These are phyloP conservation scores for Nymphalis c-album DNA, from an alignment of 2,888 invertebrate species.

Conservation along the genomic window DNA sequence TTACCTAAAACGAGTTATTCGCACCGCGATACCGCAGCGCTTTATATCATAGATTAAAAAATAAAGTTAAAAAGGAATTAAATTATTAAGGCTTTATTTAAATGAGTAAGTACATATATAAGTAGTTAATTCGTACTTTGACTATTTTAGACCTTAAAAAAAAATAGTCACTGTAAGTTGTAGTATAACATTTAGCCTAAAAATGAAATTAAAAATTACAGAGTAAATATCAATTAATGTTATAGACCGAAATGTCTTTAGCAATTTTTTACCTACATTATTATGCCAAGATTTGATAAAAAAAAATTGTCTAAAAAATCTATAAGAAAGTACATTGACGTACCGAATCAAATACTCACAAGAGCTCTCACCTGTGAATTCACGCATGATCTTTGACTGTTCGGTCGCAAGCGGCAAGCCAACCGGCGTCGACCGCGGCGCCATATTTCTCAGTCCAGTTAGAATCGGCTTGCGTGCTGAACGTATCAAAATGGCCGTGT, in stretches of 20 bases:
- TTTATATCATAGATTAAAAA: conserved; percentile 25
- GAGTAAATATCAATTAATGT: too few species aligned
- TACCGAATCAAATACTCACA: neutral
- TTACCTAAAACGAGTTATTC: conserved; percentile 46
- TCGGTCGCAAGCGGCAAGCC: conserved; percentile 46
- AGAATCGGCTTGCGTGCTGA: conserved; percentile 46
- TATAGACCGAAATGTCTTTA: too few species aligned
- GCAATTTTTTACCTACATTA: too few species aligned
- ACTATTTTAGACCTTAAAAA: too few species aligned
- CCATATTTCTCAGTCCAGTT: conserved; percentile 72
- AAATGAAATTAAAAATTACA: too few species aligned
- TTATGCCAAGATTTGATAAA: too few species aligned
- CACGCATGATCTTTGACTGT: conserved; percentile 62
- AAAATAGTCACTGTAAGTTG: too few species aligned
- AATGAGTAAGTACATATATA: too few species aligned
- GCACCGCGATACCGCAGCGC: conserved; percentile 40
- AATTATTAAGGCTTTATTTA: too few species aligned
- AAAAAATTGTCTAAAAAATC: neutral
- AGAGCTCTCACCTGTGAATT: conserved; percentile 45
- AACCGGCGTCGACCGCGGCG: conserved; percentile 45
- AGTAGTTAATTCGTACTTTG: too few species aligned
- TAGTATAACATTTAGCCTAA: too few species aligned
- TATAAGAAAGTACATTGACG: conserved; percentile 5
- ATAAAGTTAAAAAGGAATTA: conserved; percentile 35
- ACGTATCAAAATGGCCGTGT: conserved; percentile 48